Percentiles rank a stretch among this genome's conserved stretches.
Evolutionary conservation across 2,888 invertebrate species (phyloP).

Genomic region (Microctonus hyperodae): DNA sequence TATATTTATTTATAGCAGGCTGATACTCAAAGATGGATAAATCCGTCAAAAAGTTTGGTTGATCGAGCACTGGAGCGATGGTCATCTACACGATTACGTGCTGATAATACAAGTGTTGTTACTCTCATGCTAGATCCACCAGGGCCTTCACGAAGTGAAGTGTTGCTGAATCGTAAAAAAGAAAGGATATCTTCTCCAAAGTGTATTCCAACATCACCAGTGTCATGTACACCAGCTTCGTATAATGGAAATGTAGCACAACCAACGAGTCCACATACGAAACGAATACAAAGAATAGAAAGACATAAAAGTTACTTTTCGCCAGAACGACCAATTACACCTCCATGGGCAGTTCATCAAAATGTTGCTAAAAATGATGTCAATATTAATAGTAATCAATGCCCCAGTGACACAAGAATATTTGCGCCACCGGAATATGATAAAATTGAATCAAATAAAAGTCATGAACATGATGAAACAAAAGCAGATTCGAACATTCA

Average conservation of each 20-base stretch:
- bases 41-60: conserved; percentile 91
- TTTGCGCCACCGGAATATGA: not conserved
- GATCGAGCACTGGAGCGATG: conserved; percentile 84
- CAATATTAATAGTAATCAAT: not conserved
- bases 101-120: conserved; percentile 96
- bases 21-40: conserved; percentile 73
- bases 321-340: not conserved
- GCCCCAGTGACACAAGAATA: not conserved
- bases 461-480: not conserved
- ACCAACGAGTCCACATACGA: not conserved
- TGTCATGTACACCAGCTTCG: conserved; percentile 21
- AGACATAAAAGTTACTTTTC: not conserved
- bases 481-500: not conserved
- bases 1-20: conserved; percentile 43
- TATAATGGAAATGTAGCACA: not conserved
- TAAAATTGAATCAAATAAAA: not conserved
- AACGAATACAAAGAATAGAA: not conserved
- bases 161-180: conserved; percentile 53
- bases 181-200: conserved; percentile 42
- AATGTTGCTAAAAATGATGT: not conserved
- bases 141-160: conserved; percentile 76
- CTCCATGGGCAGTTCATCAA: not conserved
- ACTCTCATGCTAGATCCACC: conserved; percentile 91
- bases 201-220: conserved; percentile 25
- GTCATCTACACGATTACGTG: conserved; percentile 85